These are phyloP conservation scores for Chouioia cunea DNA, from an alignment of 2,888 invertebrate genomes.

Conservation along the genomic window DNA sequence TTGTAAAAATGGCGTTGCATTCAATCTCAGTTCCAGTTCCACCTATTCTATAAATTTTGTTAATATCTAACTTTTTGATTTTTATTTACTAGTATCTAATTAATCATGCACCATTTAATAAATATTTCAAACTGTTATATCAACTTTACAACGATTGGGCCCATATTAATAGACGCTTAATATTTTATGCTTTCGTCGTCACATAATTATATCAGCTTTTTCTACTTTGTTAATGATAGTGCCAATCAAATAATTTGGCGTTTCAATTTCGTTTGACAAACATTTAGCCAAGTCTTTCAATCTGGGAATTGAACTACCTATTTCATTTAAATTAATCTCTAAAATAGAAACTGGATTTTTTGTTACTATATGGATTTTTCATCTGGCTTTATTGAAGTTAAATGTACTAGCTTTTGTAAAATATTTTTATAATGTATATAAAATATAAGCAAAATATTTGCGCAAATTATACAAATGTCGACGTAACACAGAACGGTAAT, in stretches of 20 bases:
- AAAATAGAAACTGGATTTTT: slow-evolving; percentile 78
- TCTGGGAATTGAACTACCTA: slow-evolving; percentile 86
- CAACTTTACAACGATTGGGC: background rate
- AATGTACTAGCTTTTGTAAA: slow-evolving; percentile 1
- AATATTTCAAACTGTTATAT: slow-evolving; percentile 12
- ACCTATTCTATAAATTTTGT: slow-evolving; percentile 14
- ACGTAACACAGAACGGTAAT: too few species aligned
- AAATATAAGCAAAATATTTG: too few species aligned
- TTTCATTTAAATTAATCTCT: slow-evolving; percentile 86
- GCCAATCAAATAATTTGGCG: slow-evolving; percentile 90
- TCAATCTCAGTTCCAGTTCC: slow-evolving; percentile 10
- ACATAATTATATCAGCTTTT: slow-evolving; percentile 83
- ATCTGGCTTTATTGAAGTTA: slow-evolving; percentile 67
- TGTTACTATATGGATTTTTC: slow-evolving; percentile 63
- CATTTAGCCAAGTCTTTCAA: slow-evolving; percentile 89
- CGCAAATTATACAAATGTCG: too few species aligned
- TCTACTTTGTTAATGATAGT: slow-evolving; percentile 88
- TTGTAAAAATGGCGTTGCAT: slow-evolving; percentile 10
- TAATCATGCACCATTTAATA: slow-evolving; percentile 21
- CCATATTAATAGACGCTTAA: slow-evolving; percentile 81
- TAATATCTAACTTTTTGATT: slow-evolving; percentile 4
- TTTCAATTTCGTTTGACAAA: slow-evolving; percentile 88
- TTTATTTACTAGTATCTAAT: slow-evolving; percentile 19
- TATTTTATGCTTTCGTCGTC: slow-evolving; percentile 90
- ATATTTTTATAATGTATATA: too few species aligned